phyloP scores from a whole-genome alignment of 2,113 vertebrate species.

The Paratilapia polleni region DNA sequence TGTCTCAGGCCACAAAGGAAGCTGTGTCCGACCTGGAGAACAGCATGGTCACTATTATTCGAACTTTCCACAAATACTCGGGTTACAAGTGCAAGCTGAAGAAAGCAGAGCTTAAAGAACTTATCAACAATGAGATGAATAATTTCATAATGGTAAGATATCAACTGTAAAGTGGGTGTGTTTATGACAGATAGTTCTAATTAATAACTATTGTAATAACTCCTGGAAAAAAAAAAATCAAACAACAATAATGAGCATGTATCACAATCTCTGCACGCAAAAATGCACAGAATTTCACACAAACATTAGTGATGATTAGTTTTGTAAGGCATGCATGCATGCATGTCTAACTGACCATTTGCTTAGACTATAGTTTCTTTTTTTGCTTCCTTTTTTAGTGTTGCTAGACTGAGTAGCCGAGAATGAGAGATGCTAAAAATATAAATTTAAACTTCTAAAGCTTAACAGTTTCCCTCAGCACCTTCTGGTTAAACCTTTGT shows the following conservation, averaged over 20 bases:
- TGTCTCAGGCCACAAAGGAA: conserved; percentile 31
- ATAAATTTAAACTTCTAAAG: too few species aligned
- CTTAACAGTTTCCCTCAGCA: neutral
- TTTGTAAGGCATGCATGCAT: neutral
- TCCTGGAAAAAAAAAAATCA: neutral
- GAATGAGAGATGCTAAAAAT: neutral
- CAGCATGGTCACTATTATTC: conserved; percentile 75
- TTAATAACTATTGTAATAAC: neutral
- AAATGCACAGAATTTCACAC: neutral
- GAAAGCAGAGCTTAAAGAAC: conserved; percentile 78
- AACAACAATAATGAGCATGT: neutral
- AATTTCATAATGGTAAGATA: conserved; percentile 75
- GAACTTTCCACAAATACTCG: conserved; percentile 78
- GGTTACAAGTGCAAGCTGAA: conserved; percentile 76
- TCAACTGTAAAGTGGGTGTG: neutral
- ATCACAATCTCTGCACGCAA: neutral
- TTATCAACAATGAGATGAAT: conserved; percentile 82
- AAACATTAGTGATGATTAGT: neutral
- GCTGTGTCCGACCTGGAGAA: conserved; percentile 75
- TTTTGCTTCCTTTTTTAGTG: neutral
- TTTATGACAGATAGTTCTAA: neutral
- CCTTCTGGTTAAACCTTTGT: neutral
- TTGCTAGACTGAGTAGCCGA: neutral
- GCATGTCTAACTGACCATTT: neutral
- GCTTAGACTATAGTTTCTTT: neutral